Percentiles rank a stretch among this genome's conserved stretches.
Evolutionary conservation across 1,140 invertebrate genomes (phyloP).

Genomic region (Propsilocerus akamusi): DNA sequence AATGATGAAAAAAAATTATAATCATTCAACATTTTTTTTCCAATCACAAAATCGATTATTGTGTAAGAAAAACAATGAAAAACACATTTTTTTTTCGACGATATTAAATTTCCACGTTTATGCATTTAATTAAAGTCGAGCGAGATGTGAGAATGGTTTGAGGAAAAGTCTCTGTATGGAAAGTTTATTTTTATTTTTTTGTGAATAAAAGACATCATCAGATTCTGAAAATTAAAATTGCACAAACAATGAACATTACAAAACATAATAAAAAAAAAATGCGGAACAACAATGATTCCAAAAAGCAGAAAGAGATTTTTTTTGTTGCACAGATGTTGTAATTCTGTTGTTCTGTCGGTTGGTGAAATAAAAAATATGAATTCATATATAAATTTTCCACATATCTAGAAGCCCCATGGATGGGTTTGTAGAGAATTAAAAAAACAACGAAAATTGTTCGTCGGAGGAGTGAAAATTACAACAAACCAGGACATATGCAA

Average conservation of each 20-base stretch:
- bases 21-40: background rate
- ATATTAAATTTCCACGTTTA: conserved; percentile 4
- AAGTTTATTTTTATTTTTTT: background rate
- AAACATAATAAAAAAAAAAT: conserved; percentile 4
- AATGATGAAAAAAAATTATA: too few species aligned
- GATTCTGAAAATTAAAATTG: conserved; percentile 3
- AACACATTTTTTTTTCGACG: background rate
- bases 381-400: too few species aligned
- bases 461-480: too few species aligned
- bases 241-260: conserved; percentile 2
- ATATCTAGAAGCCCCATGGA: too few species aligned
- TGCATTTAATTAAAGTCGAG: conserved; percentile 1
- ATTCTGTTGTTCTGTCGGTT: conserved; percentile 4
- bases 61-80: background rate
- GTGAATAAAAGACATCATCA: background rate
- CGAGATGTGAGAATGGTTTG: too few species aligned
- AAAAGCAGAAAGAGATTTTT: conserved; percentile 1
- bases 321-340: background rate
- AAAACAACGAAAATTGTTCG: too few species aligned
- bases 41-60: conserved; percentile 2
- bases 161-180: too few species aligned
- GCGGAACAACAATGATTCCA: conserved; percentile 1
- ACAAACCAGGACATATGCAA: too few species aligned
- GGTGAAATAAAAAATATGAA: too few species aligned
- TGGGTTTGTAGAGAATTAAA: too few species aligned